Conservation (phyloP, 2,888 invertebrate genomes). For the Meghimatium bilineatum region DNA sequence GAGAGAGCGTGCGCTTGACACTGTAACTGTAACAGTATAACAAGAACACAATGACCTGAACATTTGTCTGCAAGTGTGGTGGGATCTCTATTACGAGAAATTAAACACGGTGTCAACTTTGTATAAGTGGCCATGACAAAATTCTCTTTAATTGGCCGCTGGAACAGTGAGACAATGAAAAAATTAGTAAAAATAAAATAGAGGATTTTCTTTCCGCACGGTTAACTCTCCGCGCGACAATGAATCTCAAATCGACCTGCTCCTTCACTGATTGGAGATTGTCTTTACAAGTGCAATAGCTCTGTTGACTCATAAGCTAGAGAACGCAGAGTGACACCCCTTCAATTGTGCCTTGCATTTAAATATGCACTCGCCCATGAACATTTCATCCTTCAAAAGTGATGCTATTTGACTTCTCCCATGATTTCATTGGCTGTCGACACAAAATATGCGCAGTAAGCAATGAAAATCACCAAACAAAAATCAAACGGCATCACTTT, state of each 20-base stretch:
- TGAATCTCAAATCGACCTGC: neutral
- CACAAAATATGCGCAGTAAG: too few species aligned
- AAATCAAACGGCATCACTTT: too few species aligned
- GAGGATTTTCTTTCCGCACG: neutral
- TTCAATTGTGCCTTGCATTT: too few species aligned
- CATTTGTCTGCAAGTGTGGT: neutral
- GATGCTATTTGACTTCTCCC: too few species aligned
- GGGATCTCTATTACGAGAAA: neutral
- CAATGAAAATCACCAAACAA: too few species aligned
- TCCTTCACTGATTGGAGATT: neutral
- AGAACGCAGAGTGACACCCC: too few species aligned
- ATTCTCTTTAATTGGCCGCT: neutral
- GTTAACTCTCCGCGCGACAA: neutral
- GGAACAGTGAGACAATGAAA: neutral
- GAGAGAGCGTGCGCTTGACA: neutral
- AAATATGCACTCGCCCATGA: too few species aligned
- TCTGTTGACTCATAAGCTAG: too few species aligned
- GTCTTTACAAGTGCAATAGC: too few species aligned
- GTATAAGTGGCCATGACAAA: neutral
- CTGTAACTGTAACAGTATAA: neutral
- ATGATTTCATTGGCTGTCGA: too few species aligned
- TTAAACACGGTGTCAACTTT: neutral
- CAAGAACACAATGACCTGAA: neutral
- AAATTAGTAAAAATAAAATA: neutral
- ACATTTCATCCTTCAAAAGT: too few species aligned